Conservation (phyloP, 1,140 invertebrate species). For the Tribolium madens region DNA sequence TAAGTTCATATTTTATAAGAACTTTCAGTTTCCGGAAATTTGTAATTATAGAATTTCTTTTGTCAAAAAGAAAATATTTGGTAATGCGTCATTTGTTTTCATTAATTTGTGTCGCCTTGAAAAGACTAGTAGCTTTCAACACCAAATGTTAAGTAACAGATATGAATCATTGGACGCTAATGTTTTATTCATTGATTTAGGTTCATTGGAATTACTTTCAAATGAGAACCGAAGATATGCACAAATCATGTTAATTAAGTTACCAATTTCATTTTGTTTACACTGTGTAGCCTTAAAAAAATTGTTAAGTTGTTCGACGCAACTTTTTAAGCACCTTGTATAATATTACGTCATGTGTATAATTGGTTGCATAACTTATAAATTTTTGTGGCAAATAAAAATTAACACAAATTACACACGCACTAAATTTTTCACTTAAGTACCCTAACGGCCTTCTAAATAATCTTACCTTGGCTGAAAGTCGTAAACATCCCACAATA, state of each 20-base stretch:
- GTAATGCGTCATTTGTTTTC: not conserved
- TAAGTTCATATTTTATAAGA: no score
- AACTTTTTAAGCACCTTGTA: no score
- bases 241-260: not conserved
- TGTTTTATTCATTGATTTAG: not conserved
- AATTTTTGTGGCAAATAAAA: no score
- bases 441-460: constrained; percentile 4
- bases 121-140: not conserved
- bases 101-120: not conserved
- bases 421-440: not conserved
- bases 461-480: constrained; percentile 16
- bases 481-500: constrained; percentile 5
- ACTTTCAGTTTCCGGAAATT: not conserved
- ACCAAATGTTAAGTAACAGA: not conserved
- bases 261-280: not conserved
- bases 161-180: not conserved
- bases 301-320: no score
- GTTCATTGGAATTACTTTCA: not conserved
- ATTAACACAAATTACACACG: not conserved
- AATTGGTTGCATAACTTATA: no score
- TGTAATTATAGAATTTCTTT: no score
- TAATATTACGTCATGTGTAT: no score
- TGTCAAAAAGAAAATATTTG: not conserved
- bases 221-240: not conserved
- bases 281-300: no score